phyloP scores from a whole-genome alignment of 2,797 vertebrate genomes.

The Takifugu rubripes region DNA sequence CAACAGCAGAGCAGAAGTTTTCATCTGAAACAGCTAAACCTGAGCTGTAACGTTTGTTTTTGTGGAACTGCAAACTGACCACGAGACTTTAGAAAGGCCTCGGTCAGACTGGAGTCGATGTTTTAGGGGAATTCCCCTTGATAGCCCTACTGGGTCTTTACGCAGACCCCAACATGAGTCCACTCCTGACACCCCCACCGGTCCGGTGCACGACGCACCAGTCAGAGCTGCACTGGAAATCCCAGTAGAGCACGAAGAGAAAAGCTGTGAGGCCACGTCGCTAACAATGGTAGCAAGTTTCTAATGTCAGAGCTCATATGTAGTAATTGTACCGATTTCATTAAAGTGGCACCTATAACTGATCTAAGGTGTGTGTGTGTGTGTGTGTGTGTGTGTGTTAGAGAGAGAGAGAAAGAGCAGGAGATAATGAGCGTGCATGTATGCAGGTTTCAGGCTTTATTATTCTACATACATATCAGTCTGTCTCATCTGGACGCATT shows the following conservation, averaged over 20 bases:
- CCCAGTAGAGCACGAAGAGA: too few species aligned
- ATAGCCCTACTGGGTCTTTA: background rate
- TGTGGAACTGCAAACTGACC: background rate
- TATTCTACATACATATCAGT: constrained; percentile 51
- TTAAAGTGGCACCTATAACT: too few species aligned
- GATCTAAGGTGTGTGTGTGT: background rate
- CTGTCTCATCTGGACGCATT: constrained; percentile 54
- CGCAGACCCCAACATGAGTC: too few species aligned
- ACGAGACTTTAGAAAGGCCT: too few species aligned
- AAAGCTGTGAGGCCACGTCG: too few species aligned
- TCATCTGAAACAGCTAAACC: constrained; percentile 25
- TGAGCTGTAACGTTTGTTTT: constrained; percentile 30
- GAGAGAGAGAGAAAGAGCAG: too few species aligned
- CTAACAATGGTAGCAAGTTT: too few species aligned
- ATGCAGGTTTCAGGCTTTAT: constrained; percentile 32
- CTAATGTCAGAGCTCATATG: too few species aligned
- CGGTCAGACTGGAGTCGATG: too few species aligned
- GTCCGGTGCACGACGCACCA: background rate
- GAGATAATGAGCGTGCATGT: background rate
- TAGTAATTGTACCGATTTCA: too few species aligned
- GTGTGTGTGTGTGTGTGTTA: background rate
- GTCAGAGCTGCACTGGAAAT: background rate
- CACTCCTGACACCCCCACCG: too few species aligned
- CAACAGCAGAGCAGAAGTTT: background rate
- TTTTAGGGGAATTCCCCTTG: too few species aligned